Evolutionary conservation across 53 echinoderm and acorn worm species (phyloP), one percentile per base, ranked within the genome.

Genomic region (Paracentrotus lividus): DNA sequence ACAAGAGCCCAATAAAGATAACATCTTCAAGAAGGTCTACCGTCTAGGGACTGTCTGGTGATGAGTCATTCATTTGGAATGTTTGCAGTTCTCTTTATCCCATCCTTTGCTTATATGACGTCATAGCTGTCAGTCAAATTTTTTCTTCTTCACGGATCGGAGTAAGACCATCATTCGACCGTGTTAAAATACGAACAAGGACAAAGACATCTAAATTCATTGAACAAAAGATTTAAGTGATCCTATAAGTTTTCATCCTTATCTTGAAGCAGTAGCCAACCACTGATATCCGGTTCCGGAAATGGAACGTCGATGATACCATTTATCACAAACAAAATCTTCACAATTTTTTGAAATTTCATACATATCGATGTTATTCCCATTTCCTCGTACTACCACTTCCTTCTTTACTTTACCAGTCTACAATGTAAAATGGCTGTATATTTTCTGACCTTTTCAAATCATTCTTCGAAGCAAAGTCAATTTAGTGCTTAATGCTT

Each of bases 151-250:
- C n/a, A n/a, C n/a, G n/a, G n/a, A n/a, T n/a, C n/a, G n/a, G n/a
- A n/a, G n/a, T n/a, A n/a, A n/a, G n/a, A n/a, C n/a, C n/a, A n/a
- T n/a, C n/a, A n/a, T n/a, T n/a, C n/a, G n/a, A n/a, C n/a, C n/a
- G n/a, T n/a, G n/a, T n/a, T n/a, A n/a, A n/a, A n/a, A n/a, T n/a
- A n/a, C n/a, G n/a, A n/a, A 34, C 27, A 59, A 27, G 2, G 36
- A 69, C 69, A 69, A 69, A 69, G 69, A 69, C 38, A 69, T 69
- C 18, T 69, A 38, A 69, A 36, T 69, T 69, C 34, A 34, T 6
- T 69, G 69, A 68, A 66, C 33, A 36, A 68, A 36, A 1, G 36
- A 60, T 15, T 53, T 15, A 15, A 27, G 14, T 61, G 29, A 69
- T 69, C 69, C 36, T 34, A 68, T 4, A 68, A n/a, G n/a, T 68